phyloP scores from a whole-genome alignment of 1,140 invertebrate genomes.

The Drosophila orena region DNA sequence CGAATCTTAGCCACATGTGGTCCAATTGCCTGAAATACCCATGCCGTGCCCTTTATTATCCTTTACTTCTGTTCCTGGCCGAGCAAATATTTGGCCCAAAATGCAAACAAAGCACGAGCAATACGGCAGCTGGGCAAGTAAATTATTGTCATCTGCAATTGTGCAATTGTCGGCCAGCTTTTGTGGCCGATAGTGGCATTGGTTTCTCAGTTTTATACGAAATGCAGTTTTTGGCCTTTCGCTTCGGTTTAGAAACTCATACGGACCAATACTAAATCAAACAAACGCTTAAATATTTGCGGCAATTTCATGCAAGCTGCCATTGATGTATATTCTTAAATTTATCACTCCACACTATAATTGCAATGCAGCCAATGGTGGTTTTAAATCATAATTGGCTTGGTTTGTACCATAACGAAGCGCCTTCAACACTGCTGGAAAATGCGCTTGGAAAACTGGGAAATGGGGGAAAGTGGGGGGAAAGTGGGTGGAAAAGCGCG shows the following conservation, averaged over 20 bases:
- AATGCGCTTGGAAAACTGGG: neutral
- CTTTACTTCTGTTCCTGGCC: conserved; percentile 11
- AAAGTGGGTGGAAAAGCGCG: conserved; percentile 22
- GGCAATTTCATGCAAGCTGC: neutral
- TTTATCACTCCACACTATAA: neutral
- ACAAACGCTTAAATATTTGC: conserved; percentile 1
- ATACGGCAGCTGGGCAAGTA: conserved; percentile 14
- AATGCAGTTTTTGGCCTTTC: neutral
- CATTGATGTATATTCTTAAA: neutral
- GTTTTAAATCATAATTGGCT: neutral
- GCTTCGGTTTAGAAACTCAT: neutral
- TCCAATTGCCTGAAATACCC: neutral
- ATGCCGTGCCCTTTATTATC: neutral
- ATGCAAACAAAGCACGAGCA: conserved; percentile 53
- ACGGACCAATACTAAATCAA: neutral
- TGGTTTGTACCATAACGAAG: neutral
- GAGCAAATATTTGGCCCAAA: conserved; percentile 60
- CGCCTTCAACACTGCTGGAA: conserved; percentile 14
- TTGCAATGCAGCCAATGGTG: neutral
- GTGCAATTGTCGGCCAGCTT: conserved; percentile 14
- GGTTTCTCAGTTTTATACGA: conserved; percentile 4
- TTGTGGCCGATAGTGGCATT: neutral
- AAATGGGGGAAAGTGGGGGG: neutral
- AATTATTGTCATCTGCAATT: conserved; percentile 30
- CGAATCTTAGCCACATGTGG: conserved; percentile 9